Evolutionary conservation across 2,888 invertebrate species (phyloP).

Genomic region (Corythucha ciliata): DNA sequence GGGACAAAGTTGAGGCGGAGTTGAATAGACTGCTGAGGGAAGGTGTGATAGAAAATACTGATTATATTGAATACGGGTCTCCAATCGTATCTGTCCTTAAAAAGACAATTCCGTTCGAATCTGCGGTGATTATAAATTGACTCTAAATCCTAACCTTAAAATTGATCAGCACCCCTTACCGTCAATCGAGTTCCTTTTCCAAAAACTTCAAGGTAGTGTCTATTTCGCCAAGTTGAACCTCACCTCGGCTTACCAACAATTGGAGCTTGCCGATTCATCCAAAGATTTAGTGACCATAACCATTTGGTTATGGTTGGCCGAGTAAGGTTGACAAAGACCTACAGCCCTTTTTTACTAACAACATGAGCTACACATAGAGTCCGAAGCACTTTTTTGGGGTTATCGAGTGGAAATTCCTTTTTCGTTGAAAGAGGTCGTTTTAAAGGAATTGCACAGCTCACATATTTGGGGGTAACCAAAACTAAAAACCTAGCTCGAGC

Average conservation of each 20-base stretch:
- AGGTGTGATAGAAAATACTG: conserved; percentile 32
- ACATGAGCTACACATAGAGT: conserved; percentile 19
- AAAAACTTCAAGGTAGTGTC: conserved; percentile 29
- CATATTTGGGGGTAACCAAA: conserved; percentile 35
- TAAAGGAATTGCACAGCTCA: conserved; percentile 31
- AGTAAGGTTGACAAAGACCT: not conserved
- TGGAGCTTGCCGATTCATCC: conserved; percentile 37
- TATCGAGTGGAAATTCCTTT: conserved; percentile 35
- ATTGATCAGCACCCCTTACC: conserved; percentile 28
- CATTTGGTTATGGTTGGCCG: conserved; percentile 31
- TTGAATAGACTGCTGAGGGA: conserved; percentile 31
- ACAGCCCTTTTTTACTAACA: not conserved
- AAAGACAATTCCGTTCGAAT: conserved; percentile 37
- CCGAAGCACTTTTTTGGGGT: conserved; percentile 30
- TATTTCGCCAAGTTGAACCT: conserved; percentile 24
- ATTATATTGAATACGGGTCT: conserved; percentile 37
- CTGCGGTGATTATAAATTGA: conserved; percentile 30
- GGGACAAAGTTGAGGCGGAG: conserved; percentile 33
- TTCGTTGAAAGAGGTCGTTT: conserved; percentile 24
- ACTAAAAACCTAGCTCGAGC: conserved; percentile 33
- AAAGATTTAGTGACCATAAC: conserved; percentile 38
- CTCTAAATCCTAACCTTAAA: conserved; percentile 17
- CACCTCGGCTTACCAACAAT: conserved; percentile 22
- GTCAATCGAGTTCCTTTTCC: conserved; percentile 21
- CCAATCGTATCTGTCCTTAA: conserved; percentile 40